phyloP scores from a whole-genome alignment of 2,797 vertebrate species.

The Etheostoma nigrum region DNA sequence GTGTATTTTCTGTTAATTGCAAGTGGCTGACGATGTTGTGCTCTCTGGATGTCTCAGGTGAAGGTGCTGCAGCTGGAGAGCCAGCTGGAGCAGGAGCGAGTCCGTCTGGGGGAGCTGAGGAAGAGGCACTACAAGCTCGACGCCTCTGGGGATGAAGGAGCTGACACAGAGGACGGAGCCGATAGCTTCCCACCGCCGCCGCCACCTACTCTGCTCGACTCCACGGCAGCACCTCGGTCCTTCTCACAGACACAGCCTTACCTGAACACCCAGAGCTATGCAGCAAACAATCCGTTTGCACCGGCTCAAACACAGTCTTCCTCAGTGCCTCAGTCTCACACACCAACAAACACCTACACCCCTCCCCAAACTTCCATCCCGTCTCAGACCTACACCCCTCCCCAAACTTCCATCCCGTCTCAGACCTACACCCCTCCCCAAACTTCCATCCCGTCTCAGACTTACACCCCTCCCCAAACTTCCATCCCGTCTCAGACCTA shows the following conservation, averaged over 20 bases:
- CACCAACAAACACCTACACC: conserved; percentile 23
- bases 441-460: background rate
- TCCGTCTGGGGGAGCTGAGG: conserved; percentile 93
- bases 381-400: background rate
- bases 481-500: conserved; percentile 8
- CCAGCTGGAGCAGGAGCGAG: conserved; percentile 91
- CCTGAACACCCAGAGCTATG: conserved; percentile 40
- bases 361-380: conserved; percentile 5
- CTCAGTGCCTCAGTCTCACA: conserved; percentile 39
- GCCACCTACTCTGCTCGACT: conserved; percentile 70
- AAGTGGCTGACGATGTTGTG: background rate
- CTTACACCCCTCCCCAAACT: conserved; percentile 14
- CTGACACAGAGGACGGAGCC: background rate
- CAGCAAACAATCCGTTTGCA: conserved; percentile 42
- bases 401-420: background rate
- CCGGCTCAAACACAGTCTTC: conserved; percentile 4
- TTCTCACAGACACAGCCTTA: conserved; percentile 52
- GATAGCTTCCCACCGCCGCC: conserved; percentile 79
- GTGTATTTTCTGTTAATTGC: too few relatives aligned
- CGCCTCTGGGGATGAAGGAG: background rate
- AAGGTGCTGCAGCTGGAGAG: conserved; percentile 95
- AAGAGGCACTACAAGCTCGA: conserved; percentile 94
- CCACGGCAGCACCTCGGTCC: conserved; percentile 19
- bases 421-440: background rate
- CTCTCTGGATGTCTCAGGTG: conserved; percentile 84